Conservation (phyloP, 64 coral and sea anemone genomes). For the Pocillopora damicornis region DNA sequence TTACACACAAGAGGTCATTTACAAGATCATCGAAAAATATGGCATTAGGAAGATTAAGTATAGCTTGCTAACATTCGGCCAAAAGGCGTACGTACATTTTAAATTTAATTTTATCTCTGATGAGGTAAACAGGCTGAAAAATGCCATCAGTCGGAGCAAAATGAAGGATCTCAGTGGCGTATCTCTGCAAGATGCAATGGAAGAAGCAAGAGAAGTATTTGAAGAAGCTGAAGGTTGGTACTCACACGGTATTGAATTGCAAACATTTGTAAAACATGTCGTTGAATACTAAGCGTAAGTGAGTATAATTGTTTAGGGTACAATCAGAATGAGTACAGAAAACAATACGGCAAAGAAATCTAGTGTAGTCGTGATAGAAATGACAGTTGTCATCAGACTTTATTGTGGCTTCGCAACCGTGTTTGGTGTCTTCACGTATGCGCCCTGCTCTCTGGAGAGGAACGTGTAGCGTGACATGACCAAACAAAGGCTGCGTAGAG, state of each 20-base stretch:
- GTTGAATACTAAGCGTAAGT: too few relatives aligned
- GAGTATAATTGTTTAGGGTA: too few relatives aligned
- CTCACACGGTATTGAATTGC: background rate
- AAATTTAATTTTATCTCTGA: conserved; percentile 31
- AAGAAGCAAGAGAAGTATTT: conserved; percentile 53
- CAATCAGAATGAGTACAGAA: too few relatives aligned
- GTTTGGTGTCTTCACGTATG: too few relatives aligned
- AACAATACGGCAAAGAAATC: too few relatives aligned
- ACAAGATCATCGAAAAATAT: conserved; percentile 68
- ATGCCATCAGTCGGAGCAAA: background rate
- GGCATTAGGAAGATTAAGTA: conserved; percentile 60
- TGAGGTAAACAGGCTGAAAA: background rate
- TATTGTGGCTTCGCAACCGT: too few relatives aligned
- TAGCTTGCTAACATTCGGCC: conserved; percentile 60
- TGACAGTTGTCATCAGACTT: too few relatives aligned
- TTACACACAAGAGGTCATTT: conserved; percentile 68
- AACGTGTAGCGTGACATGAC: too few relatives aligned
- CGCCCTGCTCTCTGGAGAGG: too few relatives aligned
- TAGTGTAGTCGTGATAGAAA: too few relatives aligned
- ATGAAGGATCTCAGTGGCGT: conserved; percentile 15
- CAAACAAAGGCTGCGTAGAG: too few relatives aligned
- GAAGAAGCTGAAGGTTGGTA: conserved; percentile 31
- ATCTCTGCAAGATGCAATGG: conserved; percentile 45
- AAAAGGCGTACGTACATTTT: conserved; percentile 28
- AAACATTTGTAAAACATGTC: background rate